Conservation (phyloP, 2,888 invertebrate species). For the Lepidocyrtoides sp. region DNA sequence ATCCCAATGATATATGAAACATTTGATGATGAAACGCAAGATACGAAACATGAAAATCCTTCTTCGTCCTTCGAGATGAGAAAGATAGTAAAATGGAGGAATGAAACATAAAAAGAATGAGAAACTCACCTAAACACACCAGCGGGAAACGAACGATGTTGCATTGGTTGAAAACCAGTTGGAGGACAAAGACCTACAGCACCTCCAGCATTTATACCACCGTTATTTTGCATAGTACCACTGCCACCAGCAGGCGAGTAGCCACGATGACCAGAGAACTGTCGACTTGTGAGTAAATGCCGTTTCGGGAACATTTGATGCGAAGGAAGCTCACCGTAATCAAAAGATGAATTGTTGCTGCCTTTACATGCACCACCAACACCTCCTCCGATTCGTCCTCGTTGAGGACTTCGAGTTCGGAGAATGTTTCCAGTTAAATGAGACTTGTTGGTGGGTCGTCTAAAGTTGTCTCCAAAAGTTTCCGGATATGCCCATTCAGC, state of each 20-base stretch:
- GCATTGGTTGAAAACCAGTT: conserved; percentile 73
- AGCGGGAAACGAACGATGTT: conserved; percentile 84
- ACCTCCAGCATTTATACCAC: conserved; percentile 1
- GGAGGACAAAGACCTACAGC: conserved; percentile 68
- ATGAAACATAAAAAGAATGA: conserved; percentile 6
- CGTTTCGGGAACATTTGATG: conserved; percentile 85
- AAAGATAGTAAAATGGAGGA: conserved; percentile 35
- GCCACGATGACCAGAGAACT: conserved; percentile 78
- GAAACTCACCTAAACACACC: conserved; percentile 83
- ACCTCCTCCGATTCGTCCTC: conserved; percentile 49
- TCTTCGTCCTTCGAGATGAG: conserved; percentile 25
- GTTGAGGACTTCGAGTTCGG: conserved; percentile 79
- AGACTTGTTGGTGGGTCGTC: conserved; percentile 74
- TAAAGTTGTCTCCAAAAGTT: conserved; percentile 76
- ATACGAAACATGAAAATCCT: conserved; percentile 62
- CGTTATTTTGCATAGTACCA: conserved; percentile 75
- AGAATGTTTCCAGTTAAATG: conserved; percentile 77
- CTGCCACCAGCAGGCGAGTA: conserved; percentile 57
- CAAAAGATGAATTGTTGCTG: conserved; percentile 83
- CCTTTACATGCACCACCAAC: conserved; percentile 52
- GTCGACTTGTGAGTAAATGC: conserved; percentile 83
- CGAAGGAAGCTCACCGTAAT: conserved; percentile 85
- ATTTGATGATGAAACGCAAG: conserved; percentile 64
- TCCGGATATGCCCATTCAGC: conserved; percentile 80
- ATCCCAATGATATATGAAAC: conserved; percentile 11